Percentiles rank a stretch among this genome's conserved stretches.
phyloP scores from a whole-genome alignment of 2,113 vertebrate genomes.

The Urocitellus parryii region DNA sequence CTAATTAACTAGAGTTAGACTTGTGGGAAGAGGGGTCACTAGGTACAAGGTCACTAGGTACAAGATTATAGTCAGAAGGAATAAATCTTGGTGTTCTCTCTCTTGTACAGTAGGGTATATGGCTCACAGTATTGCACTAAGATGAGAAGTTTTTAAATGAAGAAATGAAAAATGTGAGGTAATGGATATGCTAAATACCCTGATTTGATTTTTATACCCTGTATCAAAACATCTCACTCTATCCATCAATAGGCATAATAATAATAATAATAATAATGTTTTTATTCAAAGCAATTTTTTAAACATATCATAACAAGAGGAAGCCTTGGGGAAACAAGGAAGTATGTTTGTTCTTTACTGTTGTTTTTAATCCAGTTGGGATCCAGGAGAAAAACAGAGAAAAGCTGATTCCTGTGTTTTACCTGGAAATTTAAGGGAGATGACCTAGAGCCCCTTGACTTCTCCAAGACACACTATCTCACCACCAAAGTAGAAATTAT shows the following conservation, averaged over 20 bases:
- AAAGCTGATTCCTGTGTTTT: not conserved
- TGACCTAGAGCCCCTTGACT: not conserved
- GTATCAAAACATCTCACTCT: not conserved
- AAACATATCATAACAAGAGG: not conserved
- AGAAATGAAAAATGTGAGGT: not conserved
- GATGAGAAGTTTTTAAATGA: not conserved
- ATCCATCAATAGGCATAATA: not conserved
- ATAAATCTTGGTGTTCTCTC: not conserved
- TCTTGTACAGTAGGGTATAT: not conserved
- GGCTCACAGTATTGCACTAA: not conserved
- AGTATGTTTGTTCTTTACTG: not conserved
- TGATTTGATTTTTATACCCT: not conserved
- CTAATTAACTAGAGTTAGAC: too few species aligned
- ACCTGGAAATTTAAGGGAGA: not conserved
- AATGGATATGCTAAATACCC: not conserved
- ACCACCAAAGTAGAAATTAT: not conserved
- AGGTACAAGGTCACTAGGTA: not conserved
- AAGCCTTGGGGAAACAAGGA: not conserved
- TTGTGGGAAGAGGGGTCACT: accelerated
- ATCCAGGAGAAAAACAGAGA: accelerated
- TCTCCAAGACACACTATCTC: not conserved
- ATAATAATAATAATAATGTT: not conserved
- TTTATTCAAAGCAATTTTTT: not conserved
- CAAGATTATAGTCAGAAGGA: not conserved
- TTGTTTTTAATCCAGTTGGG: not conserved